Base-by-base conservation (phyloP, 2,797 vertebrate genomes). In the Smutsia gigantea region DNA sequence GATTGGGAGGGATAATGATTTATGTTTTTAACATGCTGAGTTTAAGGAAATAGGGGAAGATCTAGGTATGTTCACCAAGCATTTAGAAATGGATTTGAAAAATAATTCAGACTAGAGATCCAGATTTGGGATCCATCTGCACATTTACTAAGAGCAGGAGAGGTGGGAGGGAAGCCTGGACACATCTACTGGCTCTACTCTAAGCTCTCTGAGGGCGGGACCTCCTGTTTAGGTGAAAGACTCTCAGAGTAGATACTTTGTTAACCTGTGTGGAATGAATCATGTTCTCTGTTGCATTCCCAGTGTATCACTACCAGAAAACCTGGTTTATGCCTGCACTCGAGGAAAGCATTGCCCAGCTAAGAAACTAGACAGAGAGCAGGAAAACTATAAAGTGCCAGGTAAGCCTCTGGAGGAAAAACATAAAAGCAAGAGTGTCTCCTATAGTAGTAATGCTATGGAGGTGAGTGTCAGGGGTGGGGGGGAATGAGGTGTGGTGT, bases 11-110 rank as follows among this genome's bases (percentile, higher is more conserved):
- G 66, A 57, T 11, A 31, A 74, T 46, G 61, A 74, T 31, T 34
- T 71, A 31, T 75, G 63, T 92, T 89, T 69, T 79, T 89, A 83
- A 86, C 19, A 19, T 34, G 34, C 4, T n/a, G 63, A 66, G 15
- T 93, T 71, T 84, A 71, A 94, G 72, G 77, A 88, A 66, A 23
- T 0, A 29, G 34, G 29, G 34, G 11, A 78, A 63, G n/a, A 46
- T 63, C 79, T 72, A 55, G 29, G 51, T 31, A 14, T 27, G 29
- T 46, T 92, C 42, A 27, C 27, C 25, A 59, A 84, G 66, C 15
- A 72, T 21, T 37, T 53, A 64, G 55, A 37, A 59, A 78, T 31
- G 9, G 8, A 27, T 81, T 1, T 81, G 49, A n/a, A 49, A 79
- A 93, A 59, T 46, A 82, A 37, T 46, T 23, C 31, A 75, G 37